These are phyloP conservation scores for Drosophila prolongata DNA, from an alignment of 2,888 invertebrate species.

Conservation along the genomic window DNA sequence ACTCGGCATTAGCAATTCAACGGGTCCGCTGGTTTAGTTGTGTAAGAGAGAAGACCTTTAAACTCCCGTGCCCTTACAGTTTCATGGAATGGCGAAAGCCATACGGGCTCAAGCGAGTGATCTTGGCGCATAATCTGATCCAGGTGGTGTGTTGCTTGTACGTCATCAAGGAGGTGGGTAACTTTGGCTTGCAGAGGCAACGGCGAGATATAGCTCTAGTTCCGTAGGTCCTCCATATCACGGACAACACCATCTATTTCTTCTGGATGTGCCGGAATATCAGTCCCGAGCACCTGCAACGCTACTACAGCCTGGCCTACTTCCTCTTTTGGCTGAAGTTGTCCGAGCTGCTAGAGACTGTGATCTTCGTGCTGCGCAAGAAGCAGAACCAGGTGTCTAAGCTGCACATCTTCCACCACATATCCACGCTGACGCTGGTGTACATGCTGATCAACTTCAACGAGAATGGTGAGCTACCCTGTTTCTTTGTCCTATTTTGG, in stretches of 20 bases:
- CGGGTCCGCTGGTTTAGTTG: neutral
- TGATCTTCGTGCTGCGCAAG: slow-evolving; percentile 90
- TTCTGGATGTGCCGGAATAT: slow-evolving; percentile 70
- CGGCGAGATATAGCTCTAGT: neutral
- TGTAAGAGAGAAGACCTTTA: slow-evolving; percentile 2
- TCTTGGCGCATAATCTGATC: slow-evolving; percentile 91
- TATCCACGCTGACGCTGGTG: slow-evolving; percentile 86
- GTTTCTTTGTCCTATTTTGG: neutral
- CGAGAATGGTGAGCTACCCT: slow-evolving; percentile 86
- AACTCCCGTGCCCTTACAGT: slow-evolving; percentile 51
- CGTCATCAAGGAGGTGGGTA: slow-evolving; percentile 65
- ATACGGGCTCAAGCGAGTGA: slow-evolving; percentile 87
- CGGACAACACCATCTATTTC: slow-evolving; percentile 48
- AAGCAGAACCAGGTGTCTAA: slow-evolving; percentile 89
- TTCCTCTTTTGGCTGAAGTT: slow-evolving; percentile 88
- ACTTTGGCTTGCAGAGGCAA: too few relatives aligned
- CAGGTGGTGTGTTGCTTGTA: slow-evolving; percentile 87
- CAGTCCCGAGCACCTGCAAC: slow-evolving; percentile 41
- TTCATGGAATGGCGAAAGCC: slow-evolving; percentile 89
- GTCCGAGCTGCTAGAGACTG: slow-evolving; percentile 88
- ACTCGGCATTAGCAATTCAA: slow-evolving; percentile 20
- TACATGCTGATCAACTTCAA: slow-evolving; percentile 88
- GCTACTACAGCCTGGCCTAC: slow-evolving; percentile 85
- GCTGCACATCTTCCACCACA: slow-evolving; percentile 91
- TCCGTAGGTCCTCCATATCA: slow-evolving; percentile 62